Percentiles rank a stretch among this genome's conserved stretches.
Evolutionary conservation across 2,888 invertebrate genomes (phyloP).

Genomic region (Synanthedon vespiformis): DNA sequence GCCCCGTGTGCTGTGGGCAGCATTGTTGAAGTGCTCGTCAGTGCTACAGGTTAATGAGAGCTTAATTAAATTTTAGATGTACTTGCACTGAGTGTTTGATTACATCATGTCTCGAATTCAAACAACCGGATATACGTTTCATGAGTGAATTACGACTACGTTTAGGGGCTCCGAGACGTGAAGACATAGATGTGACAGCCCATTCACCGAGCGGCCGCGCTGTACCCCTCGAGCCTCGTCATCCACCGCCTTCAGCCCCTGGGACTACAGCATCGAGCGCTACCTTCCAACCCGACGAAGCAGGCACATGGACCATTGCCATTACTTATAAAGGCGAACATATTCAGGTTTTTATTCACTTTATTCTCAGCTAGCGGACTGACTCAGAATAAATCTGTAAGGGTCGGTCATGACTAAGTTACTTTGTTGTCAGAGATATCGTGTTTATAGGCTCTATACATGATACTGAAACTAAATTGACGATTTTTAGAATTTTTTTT

Average conservation of each 20-base stretch:
- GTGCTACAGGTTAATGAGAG: slow-evolving; percentile 74
- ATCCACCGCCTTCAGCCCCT: slow-evolving; percentile 85
- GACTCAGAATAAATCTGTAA: too few species aligned
- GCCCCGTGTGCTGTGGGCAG: slow-evolving; percentile 96
- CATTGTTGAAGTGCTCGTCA: slow-evolving; percentile 93
- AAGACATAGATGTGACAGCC: slow-evolving; percentile 92
- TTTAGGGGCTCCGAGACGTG: slow-evolving; percentile 78
- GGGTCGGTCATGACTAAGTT: too few species aligned
- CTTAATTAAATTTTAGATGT: neutral
- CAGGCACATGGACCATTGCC: slow-evolving; percentile 96
- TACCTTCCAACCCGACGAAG: slow-evolving; percentile 96
- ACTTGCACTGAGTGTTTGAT: too few species aligned
- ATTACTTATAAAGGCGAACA: slow-evolving; percentile 96
- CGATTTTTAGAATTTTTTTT: too few species aligned
- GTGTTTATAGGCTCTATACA: too few species aligned
- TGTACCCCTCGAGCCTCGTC: slow-evolving; percentile 58
- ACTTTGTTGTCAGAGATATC: too few species aligned
- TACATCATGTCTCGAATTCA: too few species aligned
- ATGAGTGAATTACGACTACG: neutral
- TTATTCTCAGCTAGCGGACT: too few species aligned
- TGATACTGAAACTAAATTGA: too few species aligned
- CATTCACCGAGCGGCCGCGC: slow-evolving; percentile 90
- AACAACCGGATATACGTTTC: neutral
- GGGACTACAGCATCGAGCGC: slow-evolving; percentile 88
- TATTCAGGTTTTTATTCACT: slow-evolving; percentile 72